These are phyloP conservation scores for Synanthedon myopaeformis DNA, from an alignment of 2,888 invertebrate species.

Conservation along the genomic window DNA sequence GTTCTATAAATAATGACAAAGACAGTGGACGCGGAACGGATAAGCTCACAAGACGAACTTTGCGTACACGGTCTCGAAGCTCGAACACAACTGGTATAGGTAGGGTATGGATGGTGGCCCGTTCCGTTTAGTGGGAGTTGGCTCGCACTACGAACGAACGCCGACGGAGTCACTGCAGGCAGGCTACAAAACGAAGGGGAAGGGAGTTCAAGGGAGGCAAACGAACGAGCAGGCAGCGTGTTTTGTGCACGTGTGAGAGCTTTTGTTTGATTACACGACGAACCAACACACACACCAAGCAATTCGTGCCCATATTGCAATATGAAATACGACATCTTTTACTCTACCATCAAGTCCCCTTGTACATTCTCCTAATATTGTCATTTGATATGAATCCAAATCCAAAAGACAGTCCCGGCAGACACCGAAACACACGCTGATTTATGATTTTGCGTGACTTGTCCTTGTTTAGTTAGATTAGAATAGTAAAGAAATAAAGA, in stretches of 20 bases:
- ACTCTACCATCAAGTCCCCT: too few species aligned
- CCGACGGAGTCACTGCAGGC: constrained; percentile 15
- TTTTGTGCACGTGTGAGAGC: constrained; percentile 37
- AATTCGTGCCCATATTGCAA: too few species aligned
- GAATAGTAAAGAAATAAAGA: too few species aligned
- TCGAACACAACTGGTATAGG: constrained; percentile 39
- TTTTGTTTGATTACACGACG: constrained; percentile 12
- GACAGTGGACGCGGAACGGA: constrained; percentile 35
- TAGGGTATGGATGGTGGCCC: neutral
- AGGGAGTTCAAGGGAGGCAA: constrained; percentile 16
- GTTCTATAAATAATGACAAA: constrained; percentile 3
- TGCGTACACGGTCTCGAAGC: constrained; percentile 34
- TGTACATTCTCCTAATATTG: too few species aligned
- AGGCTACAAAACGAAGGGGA: constrained; percentile 7
- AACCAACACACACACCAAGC: too few species aligned
- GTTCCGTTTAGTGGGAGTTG: neutral
- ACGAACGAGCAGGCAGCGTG: constrained; percentile 22
- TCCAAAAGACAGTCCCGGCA: too few species aligned
- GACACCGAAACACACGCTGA: too few species aligned
- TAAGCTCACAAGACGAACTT: constrained; percentile 23
- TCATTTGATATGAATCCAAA: too few species aligned
- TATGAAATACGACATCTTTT: too few species aligned
- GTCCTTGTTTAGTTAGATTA: too few species aligned
- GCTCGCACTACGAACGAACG: constrained; percentile 8
- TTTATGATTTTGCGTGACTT: too few species aligned